These are phyloP conservation scores for Sigmodon hispidus DNA, from an alignment of 2,113 vertebrate species.

Conservation along the genomic window DNA sequence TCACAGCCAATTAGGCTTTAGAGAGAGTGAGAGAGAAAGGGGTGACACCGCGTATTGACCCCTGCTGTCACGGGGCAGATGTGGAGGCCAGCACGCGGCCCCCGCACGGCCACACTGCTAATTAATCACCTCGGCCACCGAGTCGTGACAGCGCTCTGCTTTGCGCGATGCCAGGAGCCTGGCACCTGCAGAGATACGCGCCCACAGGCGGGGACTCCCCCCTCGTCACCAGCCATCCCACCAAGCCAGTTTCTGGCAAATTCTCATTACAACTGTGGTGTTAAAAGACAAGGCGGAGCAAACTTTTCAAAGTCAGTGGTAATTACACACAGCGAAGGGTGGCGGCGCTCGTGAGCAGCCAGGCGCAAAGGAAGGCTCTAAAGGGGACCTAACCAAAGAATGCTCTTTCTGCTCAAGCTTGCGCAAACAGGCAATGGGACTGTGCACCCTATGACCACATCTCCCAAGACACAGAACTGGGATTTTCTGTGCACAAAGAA, in stretches of 20 bases:
- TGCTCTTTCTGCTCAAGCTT: fast-evolving
- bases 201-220: background rate
- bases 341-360: background rate
- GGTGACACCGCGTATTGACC: constrained; percentile 75
- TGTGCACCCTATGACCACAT: too few relatives aligned
- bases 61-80: constrained; percentile 84
- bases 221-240: background rate
- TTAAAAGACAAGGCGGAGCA: background rate
- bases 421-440: background rate
- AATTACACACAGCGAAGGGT: background rate
- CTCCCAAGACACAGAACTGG: background rate
- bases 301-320: background rate
- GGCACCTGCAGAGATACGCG: background rate
- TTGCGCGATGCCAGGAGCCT: background rate
- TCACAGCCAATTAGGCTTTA: constrained; percentile 83
- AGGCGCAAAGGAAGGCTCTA: fast-evolving
- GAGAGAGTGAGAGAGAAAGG: constrained; percentile 76
- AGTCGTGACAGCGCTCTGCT: constrained; percentile 60
- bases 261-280: background rate
- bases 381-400: fast-evolving
- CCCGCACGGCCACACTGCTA: constrained; percentile 55
- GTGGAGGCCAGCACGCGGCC: constrained; percentile 80
- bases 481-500: fast-evolving
- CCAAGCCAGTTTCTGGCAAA: background rate
- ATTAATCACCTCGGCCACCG: constrained; percentile 83